Base-by-base conservation (phyloP, 2,888 invertebrate genomes). In the Acleris literana region DNA sequence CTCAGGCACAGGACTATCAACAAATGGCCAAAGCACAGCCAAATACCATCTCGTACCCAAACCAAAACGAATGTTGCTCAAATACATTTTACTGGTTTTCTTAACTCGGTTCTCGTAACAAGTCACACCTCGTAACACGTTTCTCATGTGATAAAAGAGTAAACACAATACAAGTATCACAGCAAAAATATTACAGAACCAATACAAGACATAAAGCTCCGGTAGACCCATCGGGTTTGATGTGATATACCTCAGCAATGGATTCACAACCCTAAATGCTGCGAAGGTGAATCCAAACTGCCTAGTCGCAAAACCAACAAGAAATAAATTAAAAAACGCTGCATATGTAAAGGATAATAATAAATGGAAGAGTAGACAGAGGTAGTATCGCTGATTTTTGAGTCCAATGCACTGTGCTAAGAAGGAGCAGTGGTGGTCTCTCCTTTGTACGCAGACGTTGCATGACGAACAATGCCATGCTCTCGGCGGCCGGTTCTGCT, bases 401-500 rank as follows among this genome's bases (percentile, higher is more conserved):
- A 96, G 94, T 11, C 98, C 98, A 63, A 98, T 93, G 84, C 98
- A 98, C 73, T 95, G 95, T 1, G 96, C 95, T 1, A 96, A 95
- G 83, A 98, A 97, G 69, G 95, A 94, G 80, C 98, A 97, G 79
- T 97, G 96, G 83, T 97, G 97, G 78, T 97, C 98, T 69, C 98
- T 92, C 76, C 95, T 95, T 4, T 96, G 78, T 60, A 98, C 95
- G 80, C 99, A 99, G 0, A 93, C 90, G 57, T 96, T 93, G 84
- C 99, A 99, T 0, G 89, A 93, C 44, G 91, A 92, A 78, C 99
- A 99, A 80, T 99, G 99, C 94, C 97, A 97, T 1, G 97, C 95
- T 48, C 97, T 93, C 1, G 95, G 95, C 0, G 97, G 96, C 4
- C 94, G 93, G 4, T 94, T 64, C 17, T 93, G 87, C 75, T 96